phyloP scores from a whole-genome alignment of 2,888 invertebrate species.

The Acrobasis suavella region DNA sequence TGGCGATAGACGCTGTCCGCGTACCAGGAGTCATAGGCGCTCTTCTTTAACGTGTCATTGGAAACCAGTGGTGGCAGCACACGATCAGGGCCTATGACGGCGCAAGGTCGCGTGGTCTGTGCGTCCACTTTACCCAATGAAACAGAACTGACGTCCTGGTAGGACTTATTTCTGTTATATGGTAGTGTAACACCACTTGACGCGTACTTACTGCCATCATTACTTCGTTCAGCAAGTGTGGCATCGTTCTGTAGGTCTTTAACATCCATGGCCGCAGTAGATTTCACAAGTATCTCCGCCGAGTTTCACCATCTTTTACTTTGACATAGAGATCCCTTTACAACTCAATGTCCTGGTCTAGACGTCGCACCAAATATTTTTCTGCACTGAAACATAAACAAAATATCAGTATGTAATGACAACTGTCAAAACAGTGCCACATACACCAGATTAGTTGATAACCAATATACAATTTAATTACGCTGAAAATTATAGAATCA shows the following conservation, averaged over 20 bases:
- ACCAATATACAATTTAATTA: constrained; percentile 19
- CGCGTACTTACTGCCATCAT: constrained; percentile 70
- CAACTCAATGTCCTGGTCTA: constrained; percentile 40
- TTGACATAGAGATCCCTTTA: constrained; percentile 35
- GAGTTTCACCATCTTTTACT: constrained; percentile 58
- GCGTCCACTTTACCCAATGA: constrained; percentile 69
- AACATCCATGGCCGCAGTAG: constrained; percentile 71
- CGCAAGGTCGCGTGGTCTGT: constrained; percentile 69
- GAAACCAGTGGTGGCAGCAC: constrained; percentile 57
- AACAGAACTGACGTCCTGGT: constrained; percentile 66
- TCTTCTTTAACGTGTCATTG: constrained; percentile 62
- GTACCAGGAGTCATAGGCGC: constrained; percentile 60
- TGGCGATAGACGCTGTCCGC: constrained; percentile 58
- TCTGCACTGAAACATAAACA: constrained; percentile 78
- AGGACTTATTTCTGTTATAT: constrained; percentile 63
- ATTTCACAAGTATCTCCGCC: constrained; percentile 51
- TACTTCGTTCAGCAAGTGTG: constrained; percentile 61
- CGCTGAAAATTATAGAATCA: constrained; percentile 4
- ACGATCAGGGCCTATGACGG: constrained; percentile 77
- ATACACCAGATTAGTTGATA: constrained; percentile 48
- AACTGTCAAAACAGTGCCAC: constrained; percentile 80
- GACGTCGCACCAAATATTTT: constrained; percentile 44
- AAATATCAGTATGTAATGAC: constrained; percentile 66
- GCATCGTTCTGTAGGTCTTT: constrained; percentile 68
- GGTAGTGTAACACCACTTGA: constrained; percentile 54